phyloP scores from a whole-genome alignment of 1,140 invertebrate genomes.

The Nilaparvata lugens region DNA sequence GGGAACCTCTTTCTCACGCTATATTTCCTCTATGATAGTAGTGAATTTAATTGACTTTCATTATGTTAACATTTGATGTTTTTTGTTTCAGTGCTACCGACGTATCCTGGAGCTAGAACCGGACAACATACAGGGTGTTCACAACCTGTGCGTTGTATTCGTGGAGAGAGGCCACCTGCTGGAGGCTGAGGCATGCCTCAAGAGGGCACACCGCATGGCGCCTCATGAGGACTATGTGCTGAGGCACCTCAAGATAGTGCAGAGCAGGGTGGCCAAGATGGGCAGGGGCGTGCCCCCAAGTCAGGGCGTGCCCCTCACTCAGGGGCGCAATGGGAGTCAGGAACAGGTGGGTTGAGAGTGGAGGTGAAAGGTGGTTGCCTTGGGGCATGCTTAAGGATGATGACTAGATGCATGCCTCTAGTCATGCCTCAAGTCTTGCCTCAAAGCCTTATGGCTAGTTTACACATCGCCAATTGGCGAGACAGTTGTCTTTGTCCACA shows the following conservation, averaged over 20 bases:
- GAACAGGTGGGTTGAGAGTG: too few relatives aligned
- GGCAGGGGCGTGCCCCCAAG: slow-evolving; percentile 17
- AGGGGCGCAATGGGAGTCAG: too few relatives aligned
- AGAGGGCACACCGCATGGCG: slow-evolving; percentile 65
- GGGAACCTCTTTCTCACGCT: background rate
- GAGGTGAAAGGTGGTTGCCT: too few relatives aligned
- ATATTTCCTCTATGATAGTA: too few relatives aligned
- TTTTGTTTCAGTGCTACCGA: slow-evolving; percentile 68
- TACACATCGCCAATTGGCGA: too few relatives aligned
- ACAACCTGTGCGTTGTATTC: slow-evolving; percentile 92
- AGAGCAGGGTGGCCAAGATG: slow-evolving; percentile 49
- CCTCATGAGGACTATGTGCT: slow-evolving; percentile 85
- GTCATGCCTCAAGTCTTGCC: too few relatives aligned
- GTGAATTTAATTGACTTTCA: background rate
- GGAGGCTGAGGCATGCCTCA: slow-evolving; percentile 73
- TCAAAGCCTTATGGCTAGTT: too few relatives aligned
- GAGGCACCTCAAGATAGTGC: slow-evolving; percentile 77
- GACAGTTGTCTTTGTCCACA: too few relatives aligned
- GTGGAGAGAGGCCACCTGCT: slow-evolving; percentile 81
- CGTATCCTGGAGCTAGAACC: slow-evolving; percentile 80
- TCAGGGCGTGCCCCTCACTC: too few relatives aligned
- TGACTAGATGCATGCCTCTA: too few relatives aligned
- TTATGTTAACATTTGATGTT: background rate
- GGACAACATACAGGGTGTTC: slow-evolving; percentile 85
- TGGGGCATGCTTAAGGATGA: too few relatives aligned